Conservation (phyloP, 2,113 vertebrate species). For the Daphoenositta chrysoptera region DNA sequence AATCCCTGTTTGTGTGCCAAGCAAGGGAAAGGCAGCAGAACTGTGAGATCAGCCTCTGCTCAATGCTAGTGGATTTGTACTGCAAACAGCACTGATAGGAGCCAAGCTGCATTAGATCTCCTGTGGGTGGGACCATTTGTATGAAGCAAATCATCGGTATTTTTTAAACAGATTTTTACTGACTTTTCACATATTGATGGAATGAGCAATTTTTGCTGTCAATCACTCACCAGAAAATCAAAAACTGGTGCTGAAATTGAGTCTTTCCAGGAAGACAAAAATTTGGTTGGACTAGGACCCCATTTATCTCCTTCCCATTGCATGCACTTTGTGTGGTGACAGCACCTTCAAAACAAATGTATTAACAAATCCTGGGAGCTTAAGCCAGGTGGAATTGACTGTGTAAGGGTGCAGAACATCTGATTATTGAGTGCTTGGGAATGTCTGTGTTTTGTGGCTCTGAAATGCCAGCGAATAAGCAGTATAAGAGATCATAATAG, state of each 20-base stretch:
- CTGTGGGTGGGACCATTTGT: background rate
- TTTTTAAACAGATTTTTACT: background rate
- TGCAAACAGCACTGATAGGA: background rate
- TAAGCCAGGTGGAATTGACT: background rate
- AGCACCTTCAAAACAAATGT: background rate
- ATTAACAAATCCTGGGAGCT: background rate
- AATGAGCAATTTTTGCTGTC: background rate
- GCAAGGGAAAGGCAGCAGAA: rapidly evolving
- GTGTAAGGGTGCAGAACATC: background rate
- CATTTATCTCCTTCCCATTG: background rate
- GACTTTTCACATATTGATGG: background rate
- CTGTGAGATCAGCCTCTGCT: background rate
- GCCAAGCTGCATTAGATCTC: background rate
- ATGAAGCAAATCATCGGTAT: background rate
- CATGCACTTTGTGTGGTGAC: background rate
- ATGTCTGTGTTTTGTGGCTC: background rate
- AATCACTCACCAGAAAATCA: background rate
- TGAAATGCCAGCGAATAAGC: background rate
- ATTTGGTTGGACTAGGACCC: background rate
- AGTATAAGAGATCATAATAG: background rate
- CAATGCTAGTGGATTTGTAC: background rate
- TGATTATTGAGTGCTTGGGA: background rate
- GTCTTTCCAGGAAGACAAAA: background rate
- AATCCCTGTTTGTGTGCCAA: background rate
- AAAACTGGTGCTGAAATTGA: background rate